A percentile compares a stretch with the other conserved stretches of the same genome.
Evolutionary conservation across 1,140 invertebrate species (phyloP).

Genomic region (Trachelipus rathkii): DNA sequence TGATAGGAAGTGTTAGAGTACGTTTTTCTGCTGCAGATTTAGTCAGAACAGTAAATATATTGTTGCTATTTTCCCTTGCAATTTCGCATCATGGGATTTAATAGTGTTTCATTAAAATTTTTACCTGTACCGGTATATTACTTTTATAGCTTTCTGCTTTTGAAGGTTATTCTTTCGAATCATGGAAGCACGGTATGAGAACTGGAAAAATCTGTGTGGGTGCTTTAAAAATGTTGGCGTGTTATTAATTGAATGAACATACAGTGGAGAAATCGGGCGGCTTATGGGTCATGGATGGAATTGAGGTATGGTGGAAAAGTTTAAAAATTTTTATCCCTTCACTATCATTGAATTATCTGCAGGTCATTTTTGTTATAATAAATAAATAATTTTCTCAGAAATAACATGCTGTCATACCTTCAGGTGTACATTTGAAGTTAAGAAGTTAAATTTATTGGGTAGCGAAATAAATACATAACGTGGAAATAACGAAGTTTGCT

Average conservation of each 20-base stretch:
- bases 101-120: neutral
- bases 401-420: no score
- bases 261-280: constrained; percentile 62
- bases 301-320: constrained; percentile 59
- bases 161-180: constrained; percentile 53
- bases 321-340: no score
- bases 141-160: neutral
- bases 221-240: constrained; percentile 75
- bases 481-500: constrained; percentile 83
- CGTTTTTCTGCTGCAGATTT: constrained; percentile 64
- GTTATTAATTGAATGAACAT: constrained; percentile 82
- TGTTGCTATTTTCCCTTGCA: neutral
- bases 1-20: constrained; percentile 67
- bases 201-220: constrained; percentile 70
- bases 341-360: no score
- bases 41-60: constrained; percentile 47
- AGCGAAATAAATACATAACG: constrained; percentile 74
- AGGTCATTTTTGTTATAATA: no score
- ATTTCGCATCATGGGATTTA: neutral
- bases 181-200: constrained; percentile 60
- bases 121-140: constrained; percentile 4
- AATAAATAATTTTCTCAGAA: no score
- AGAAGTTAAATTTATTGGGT: constrained; percentile 67
- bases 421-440: constrained; percentile 76
- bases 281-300: constrained; percentile 68